phyloP scores from a whole-genome alignment of 2,888 invertebrate genomes.

The Psylliodes chrysocephalus region DNA sequence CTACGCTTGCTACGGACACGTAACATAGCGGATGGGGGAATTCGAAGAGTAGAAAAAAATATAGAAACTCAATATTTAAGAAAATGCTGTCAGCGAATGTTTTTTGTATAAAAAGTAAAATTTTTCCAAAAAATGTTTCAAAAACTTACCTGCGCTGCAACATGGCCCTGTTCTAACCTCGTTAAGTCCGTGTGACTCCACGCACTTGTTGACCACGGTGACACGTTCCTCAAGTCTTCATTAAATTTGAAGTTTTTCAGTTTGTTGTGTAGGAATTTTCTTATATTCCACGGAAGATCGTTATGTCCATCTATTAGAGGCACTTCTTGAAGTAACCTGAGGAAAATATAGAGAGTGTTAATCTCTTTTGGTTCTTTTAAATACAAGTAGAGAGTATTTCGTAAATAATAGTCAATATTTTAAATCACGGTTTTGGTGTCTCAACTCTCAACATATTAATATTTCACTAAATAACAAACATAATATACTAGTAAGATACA shows the following conservation, averaged over 20 bases:
- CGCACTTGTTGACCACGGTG: constrained; percentile 77
- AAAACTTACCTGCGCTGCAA: constrained; percentile 77
- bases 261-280: constrained; percentile 89
- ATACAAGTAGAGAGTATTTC: too few relatives aligned
- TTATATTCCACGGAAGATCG: constrained; percentile 90
- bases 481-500: too few relatives aligned
- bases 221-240: constrained; percentile 74
- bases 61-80: too few relatives aligned
- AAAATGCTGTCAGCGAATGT: not conserved
- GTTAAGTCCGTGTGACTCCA: constrained; percentile 86
- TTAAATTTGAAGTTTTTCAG: constrained; percentile 84
- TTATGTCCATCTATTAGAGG: constrained; percentile 89
- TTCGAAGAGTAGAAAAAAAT: too few relatives aligned
- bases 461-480: too few relatives aligned
- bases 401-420: too few relatives aligned
- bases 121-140: not conserved
- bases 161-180: constrained; percentile 77
- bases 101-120: not conserved
- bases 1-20: too few relatives aligned
- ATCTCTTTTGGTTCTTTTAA: too few relatives aligned
- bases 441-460: too few relatives aligned
- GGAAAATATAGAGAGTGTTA: too few relatives aligned
- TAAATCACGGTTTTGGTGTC: too few relatives aligned
- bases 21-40: too few relatives aligned
- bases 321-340: constrained; percentile 69